Evolutionary conservation across 2,797 vertebrate genomes (phyloP).

Genomic region (Aulostomus chinensis): DNA sequence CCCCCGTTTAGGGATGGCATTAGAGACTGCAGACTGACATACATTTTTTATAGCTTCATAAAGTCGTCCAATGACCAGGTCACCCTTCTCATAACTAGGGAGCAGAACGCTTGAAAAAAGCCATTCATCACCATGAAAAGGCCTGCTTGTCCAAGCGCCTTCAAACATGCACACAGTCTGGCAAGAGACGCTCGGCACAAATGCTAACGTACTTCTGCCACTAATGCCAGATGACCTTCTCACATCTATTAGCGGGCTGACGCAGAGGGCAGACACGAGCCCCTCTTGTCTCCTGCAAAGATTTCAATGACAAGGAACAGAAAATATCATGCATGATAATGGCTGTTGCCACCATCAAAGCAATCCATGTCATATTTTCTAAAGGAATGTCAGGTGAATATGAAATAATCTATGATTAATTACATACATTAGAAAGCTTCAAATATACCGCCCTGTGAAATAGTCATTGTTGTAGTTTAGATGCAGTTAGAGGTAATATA

Average conservation of each 20-base stretch:
- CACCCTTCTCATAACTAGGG: constrained; percentile 99
- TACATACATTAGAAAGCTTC: constrained; percentile 43
- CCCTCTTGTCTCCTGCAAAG: constrained; percentile 80
- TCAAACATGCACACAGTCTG: constrained; percentile 97
- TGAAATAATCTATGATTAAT: constrained; percentile 65
- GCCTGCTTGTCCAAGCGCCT: constrained; percentile 94
- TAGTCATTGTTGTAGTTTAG: constrained; percentile 47
- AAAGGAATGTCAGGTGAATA: constrained; percentile 70
- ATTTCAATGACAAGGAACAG: constrained; percentile 80
- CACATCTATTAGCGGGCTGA: constrained; percentile 91
- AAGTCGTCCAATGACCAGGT: constrained; percentile 99
- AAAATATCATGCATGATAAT: constrained; percentile 81
- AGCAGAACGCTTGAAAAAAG: constrained; percentile 99
- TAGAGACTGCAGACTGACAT: constrained; percentile 99
- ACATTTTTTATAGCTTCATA: constrained; percentile 99
- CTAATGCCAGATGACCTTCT: constrained; percentile 98
- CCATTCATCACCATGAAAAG: constrained; percentile 99
- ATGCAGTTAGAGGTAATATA: constrained; percentile 71
- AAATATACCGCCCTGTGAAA: constrained; percentile 46
- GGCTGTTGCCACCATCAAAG: constrained; percentile 64
- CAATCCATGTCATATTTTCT: constrained; percentile 37
- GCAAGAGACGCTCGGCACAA: constrained; percentile 93
- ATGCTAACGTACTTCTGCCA: constrained; percentile 97
- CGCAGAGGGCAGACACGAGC: constrained; percentile 82
- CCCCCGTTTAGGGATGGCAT: constrained; percentile 90